Percentiles rank a stretch among this genome's conserved stretches.
Evolutionary conservation across 2,113 vertebrate genomes (phyloP).

Genomic region (Zingel zingel): DNA sequence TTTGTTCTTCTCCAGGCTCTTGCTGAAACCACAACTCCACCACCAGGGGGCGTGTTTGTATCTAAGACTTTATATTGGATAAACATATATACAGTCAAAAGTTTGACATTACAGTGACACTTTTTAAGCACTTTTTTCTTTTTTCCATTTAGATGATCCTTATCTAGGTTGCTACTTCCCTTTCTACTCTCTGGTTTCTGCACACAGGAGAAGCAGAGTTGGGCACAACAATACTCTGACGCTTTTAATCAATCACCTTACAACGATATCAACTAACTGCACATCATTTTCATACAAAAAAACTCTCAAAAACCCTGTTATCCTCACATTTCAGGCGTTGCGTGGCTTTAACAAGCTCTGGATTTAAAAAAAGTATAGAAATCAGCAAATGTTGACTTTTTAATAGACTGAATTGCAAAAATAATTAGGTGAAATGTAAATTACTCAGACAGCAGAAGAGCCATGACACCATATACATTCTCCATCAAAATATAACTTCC

Average conservation of each 20-base stretch:
- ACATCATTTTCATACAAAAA: background rate
- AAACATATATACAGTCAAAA: background rate
- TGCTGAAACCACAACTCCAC: background rate
- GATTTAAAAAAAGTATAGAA: background rate
- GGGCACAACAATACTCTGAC: too few species aligned
- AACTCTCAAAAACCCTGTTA: background rate
- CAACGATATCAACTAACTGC: background rate
- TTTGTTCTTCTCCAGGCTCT: background rate
- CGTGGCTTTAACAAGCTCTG: background rate
- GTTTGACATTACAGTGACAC: background rate
- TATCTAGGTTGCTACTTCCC: background rate
- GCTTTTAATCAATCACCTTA: background rate
- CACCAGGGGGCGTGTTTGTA: constrained; percentile 34
- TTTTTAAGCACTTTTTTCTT: background rate
- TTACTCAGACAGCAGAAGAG: background rate
- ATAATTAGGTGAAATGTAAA: background rate
- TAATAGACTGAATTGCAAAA: background rate
- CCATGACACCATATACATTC: background rate
- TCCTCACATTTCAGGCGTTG: background rate
- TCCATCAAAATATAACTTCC: background rate
- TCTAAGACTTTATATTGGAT: background rate
- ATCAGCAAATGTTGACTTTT: background rate
- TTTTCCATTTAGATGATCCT: background rate
- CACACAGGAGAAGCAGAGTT: too few species aligned
- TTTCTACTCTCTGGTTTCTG: background rate